Conservation (phyloP, 1,140 invertebrate species). For the Odontomachus brunneus region DNA sequence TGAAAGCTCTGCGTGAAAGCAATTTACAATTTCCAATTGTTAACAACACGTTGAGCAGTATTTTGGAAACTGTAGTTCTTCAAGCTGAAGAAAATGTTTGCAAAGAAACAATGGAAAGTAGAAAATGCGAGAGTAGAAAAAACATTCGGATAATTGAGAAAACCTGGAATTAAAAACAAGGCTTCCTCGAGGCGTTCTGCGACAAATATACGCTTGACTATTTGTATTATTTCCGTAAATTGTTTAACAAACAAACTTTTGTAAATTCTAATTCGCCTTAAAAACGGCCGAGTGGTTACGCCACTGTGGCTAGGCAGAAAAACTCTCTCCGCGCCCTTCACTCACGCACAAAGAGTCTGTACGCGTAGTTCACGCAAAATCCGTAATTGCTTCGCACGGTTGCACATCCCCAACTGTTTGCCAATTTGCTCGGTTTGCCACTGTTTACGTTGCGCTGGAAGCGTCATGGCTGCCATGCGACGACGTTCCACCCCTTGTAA, state of each 20-base stretch:
- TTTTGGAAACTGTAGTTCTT: too few species aligned
- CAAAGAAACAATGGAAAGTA: not conserved
- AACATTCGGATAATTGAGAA: too few species aligned
- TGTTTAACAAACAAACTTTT: slow-evolving; percentile 4
- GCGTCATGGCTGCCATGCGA: not conserved
- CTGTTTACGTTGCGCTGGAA: slow-evolving; percentile 70
- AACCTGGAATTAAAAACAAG: too few species aligned
- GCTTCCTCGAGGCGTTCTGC: too few species aligned
- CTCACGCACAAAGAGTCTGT: slow-evolving; percentile 71
- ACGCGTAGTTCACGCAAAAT: slow-evolving; percentile 77
- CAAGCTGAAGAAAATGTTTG: too few species aligned
- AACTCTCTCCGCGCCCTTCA: slow-evolving; percentile 58
- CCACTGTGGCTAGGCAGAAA: slow-evolving; percentile 48
- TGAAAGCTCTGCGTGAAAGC: too few species aligned
- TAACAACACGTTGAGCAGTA: too few species aligned
- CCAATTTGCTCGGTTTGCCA: slow-evolving; percentile 77
- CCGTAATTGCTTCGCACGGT: slow-evolving; percentile 81
- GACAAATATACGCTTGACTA: too few species aligned
- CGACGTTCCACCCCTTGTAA: too few species aligned
- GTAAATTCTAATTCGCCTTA: not conserved
- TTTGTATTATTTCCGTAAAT: not conserved
- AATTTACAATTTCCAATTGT: too few species aligned
- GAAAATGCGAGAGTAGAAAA: not conserved
- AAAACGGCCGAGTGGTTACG: slow-evolving; percentile 31
- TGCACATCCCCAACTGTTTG: slow-evolving; percentile 76